These are phyloP conservation scores for Charina bottae DNA, from an alignment of 2,113 vertebrate genomes.

Conservation along the genomic window DNA sequence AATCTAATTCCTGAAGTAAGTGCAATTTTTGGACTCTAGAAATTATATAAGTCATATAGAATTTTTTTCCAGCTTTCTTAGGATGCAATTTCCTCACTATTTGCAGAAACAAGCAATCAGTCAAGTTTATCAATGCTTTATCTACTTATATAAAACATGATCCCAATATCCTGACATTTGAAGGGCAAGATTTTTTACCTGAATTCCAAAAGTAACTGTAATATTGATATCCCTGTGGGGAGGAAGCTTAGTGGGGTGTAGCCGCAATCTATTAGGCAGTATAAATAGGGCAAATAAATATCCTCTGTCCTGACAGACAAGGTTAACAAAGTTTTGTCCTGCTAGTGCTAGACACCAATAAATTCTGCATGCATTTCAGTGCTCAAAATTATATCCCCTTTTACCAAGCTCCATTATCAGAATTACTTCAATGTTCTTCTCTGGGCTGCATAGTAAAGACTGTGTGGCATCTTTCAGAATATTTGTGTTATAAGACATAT, in stretches of 20 bases:
- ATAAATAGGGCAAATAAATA: constrained; percentile 7
- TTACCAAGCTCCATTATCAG: not conserved
- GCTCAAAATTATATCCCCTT: not conserved
- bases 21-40: constrained; percentile 66
- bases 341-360: not conserved
- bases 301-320: accelerated
- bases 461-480: not conserved
- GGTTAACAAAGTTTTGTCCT: not conserved
- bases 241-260: constrained; percentile 44
- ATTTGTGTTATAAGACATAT: not conserved
- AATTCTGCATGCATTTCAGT: not conserved
- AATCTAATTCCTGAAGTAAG: constrained; percentile 66
- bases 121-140: constrained; percentile 74
- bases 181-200: constrained; percentile 55
- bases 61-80: constrained; percentile 63
- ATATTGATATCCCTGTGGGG: constrained; percentile 40
- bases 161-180: constrained; percentile 62
- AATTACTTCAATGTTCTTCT: not conserved
- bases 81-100: constrained; percentile 74
- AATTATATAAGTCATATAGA: constrained; percentile 67
- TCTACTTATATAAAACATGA: constrained; percentile 57
- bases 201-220: constrained; percentile 49
- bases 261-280: not conserved
- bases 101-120: constrained; percentile 70
- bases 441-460: not conserved